A percentile compares a stretch with the other conserved stretches of the same genome.
Evolutionary conservation across 2,888 invertebrate species (phyloP).

Genomic region (Eudemis profundana): DNA sequence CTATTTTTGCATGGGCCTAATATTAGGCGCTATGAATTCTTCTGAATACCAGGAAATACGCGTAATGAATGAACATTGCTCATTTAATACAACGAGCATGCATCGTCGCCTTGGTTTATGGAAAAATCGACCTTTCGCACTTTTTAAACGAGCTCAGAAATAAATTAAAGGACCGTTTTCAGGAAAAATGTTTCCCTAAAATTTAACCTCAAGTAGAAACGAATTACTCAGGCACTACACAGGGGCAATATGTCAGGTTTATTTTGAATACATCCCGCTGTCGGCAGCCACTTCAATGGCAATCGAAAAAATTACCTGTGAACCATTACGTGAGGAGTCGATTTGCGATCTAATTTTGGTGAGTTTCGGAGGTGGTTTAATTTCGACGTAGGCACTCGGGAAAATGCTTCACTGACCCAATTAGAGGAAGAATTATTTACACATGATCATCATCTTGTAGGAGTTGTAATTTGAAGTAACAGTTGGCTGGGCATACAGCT

Average conservation of each 20-base stretch:
- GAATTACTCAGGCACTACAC: conserved; percentile 47
- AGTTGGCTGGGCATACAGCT: no score
- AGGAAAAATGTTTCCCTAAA: conserved; percentile 45
- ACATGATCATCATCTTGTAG: no score
- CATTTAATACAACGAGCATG: background rate
- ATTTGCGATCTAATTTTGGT: conserved; percentile 41
- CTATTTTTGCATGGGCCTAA: no score
- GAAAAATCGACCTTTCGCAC: background rate
- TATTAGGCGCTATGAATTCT: no score
- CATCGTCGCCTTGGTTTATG: background rate
- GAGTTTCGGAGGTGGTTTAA: conserved; percentile 18
- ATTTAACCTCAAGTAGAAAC: conserved; percentile 48
- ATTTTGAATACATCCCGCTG: conserved; percentile 48
- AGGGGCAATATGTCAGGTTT: conserved; percentile 41
- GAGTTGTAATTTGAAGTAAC: no score
- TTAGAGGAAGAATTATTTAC: background rate
- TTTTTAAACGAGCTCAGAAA: background rate
- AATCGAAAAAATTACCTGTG: conserved; percentile 62
- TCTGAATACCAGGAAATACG: no score
- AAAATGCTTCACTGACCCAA: conserved; percentile 5
- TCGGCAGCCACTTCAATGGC: conserved; percentile 50
- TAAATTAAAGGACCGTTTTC: conserved; percentile 34
- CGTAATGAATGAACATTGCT: no score
- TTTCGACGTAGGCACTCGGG: conserved; percentile 21
- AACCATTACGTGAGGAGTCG: conserved; percentile 46